phyloP scores from a whole-genome alignment of 35 echinoderm and acorn worm species.

The Amphiura filiformis region DNA sequence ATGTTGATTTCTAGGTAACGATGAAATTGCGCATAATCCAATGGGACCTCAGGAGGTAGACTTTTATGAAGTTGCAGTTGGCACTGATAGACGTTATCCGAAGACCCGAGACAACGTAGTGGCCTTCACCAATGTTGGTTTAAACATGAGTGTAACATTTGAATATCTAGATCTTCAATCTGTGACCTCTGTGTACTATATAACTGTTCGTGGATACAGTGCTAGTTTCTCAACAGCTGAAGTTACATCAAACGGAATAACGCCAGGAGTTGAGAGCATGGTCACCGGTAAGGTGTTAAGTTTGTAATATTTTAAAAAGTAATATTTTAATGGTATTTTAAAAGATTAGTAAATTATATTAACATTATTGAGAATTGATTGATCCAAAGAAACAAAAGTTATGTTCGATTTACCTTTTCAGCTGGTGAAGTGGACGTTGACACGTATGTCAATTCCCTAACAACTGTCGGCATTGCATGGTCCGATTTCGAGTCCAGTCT shows the following conservation, averaged over 20 bases:
- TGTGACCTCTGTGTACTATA: not conserved
- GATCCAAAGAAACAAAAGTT: too few relatives aligned
- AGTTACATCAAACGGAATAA: conserved; percentile 43
- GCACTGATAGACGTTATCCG: conserved; percentile 40
- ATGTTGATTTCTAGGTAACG: conserved; percentile 26
- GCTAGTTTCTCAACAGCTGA: conserved; percentile 7
- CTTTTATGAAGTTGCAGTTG: conserved; percentile 34
- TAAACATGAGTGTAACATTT: conserved; percentile 23
- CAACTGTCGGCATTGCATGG: conserved; percentile 4
- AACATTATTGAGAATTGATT: too few relatives aligned
- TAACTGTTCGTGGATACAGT: conserved; percentile 34
- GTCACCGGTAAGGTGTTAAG: conserved; percentile 29
- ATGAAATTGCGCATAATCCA: not conserved
- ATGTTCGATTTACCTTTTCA: not conserved
- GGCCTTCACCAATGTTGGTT: conserved; percentile 24
- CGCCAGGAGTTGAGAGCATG: not conserved
- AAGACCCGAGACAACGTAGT: conserved; percentile 41
- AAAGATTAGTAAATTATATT: too few relatives aligned
- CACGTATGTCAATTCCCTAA: conserved; percentile 12
- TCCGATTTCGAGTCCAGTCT: conserved; percentile 13
- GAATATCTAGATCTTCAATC: not conserved
- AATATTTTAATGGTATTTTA: too few relatives aligned
- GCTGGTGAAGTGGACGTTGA: not conserved
- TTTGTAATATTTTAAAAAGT: too few relatives aligned
- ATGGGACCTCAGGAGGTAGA: conserved; percentile 8